Percentiles rank a stretch among this genome's conserved stretches.
These are phyloP conservation scores for Bujurquina vittata DNA, from an alignment of 2,113 vertebrate genomes.

Conservation along the genomic window DNA sequence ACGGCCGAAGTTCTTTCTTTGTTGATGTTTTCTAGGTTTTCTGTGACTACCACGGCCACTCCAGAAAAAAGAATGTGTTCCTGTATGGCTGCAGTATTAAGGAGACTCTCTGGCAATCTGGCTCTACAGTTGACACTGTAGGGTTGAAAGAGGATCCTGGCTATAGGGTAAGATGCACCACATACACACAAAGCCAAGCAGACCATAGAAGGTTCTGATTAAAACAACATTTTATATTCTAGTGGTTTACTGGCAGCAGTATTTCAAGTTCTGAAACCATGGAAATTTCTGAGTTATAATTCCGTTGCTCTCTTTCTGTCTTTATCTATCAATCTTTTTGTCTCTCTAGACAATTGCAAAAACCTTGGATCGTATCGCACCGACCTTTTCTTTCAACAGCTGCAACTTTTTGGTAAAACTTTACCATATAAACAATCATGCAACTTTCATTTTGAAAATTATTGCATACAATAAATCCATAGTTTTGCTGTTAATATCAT, in stretches of 20 bases:
- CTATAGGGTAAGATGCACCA: conserved; percentile 84
- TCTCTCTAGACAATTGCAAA: conserved; percentile 86
- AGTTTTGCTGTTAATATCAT: background rate
- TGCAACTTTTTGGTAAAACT: conserved; percentile 85
- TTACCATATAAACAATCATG: background rate
- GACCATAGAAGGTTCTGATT: background rate
- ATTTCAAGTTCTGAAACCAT: background rate
- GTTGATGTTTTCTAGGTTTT: conserved; percentile 71
- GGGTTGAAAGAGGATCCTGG: conserved; percentile 88
- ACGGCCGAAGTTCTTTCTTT: background rate
- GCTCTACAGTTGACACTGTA: conserved; percentile 81
- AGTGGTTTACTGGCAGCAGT: background rate
- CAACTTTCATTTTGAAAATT: background rate
- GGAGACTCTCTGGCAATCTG: conserved; percentile 94
- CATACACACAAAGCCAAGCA: background rate
- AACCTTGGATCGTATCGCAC: conserved; percentile 90
- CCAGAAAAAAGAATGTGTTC: conserved; percentile 98
- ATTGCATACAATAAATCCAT: background rate
- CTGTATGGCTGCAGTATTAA: conserved; percentile 99
- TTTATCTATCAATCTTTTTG: background rate
- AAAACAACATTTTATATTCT: background rate
- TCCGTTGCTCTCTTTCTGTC: background rate
- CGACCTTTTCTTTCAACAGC: conserved; percentile 90
- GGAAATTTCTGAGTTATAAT: background rate
- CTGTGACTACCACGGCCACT: conserved; percentile 97